Evolutionary conservation across 2,888 invertebrate species (phyloP).

Genomic region (Dolichopus griseipennis): DNA sequence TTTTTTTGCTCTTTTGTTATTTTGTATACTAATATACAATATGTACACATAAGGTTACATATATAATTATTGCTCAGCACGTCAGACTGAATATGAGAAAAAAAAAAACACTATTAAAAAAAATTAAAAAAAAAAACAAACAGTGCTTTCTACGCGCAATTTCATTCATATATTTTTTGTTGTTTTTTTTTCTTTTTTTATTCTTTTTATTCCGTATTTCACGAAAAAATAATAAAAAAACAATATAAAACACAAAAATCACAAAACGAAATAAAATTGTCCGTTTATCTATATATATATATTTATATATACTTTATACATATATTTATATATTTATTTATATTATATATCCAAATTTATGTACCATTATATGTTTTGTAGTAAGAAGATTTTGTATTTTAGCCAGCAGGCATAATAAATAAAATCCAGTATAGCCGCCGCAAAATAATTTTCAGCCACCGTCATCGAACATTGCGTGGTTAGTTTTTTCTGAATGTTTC

Average conservation of each 20-base stretch:
- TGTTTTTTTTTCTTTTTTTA: neutral
- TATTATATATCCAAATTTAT: neutral
- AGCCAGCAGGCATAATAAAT: neutral
- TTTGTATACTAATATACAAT: too few relatives aligned
- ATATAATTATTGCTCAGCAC: neutral
- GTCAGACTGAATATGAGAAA: neutral
- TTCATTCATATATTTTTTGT: neutral
- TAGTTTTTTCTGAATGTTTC: neutral
- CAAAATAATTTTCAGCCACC: neutral
- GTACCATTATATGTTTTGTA: too few relatives aligned
- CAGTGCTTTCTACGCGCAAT: slow-evolving; percentile 3
- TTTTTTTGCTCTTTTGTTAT: neutral
- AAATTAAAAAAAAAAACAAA: too few relatives aligned
- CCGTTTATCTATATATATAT: neutral
- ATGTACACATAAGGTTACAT: neutral
- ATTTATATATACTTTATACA: neutral
- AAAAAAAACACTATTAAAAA: neutral
- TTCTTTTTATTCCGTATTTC: neutral
- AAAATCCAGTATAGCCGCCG: neutral
- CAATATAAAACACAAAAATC: neutral
- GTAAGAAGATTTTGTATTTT: neutral
- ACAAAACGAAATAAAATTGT: neutral
- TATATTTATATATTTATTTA: neutral
- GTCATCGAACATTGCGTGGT: neutral
- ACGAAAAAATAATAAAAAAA: neutral